Percentiles rank a stretch among this genome's conserved stretches.
Evolutionary conservation across 2,888 invertebrate species (phyloP).

Genomic region (Platycheirus rosarum): DNA sequence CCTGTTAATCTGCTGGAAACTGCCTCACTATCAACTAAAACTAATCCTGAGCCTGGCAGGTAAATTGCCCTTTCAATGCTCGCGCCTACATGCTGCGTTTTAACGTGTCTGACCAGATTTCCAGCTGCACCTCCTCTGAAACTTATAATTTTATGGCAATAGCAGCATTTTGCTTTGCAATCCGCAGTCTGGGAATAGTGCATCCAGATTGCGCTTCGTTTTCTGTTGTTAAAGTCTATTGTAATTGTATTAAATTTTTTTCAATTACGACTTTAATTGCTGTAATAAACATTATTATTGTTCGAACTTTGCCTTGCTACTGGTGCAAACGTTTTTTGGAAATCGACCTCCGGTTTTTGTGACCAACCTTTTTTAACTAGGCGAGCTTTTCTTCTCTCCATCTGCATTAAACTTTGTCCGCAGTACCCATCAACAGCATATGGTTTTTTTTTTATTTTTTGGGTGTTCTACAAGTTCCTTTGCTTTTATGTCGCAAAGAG

Average conservation of each 20-base stretch:
- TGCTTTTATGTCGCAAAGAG: conserved; percentile 19
- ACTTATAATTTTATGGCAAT: not conserved
- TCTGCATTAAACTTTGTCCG: conserved; percentile 44
- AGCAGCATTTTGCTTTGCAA: not conserved
- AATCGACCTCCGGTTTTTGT: conserved; percentile 47
- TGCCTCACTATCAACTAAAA: not conserved
- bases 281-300: too few relatives aligned
- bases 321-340: conserved; percentile 51
- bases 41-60: too few relatives aligned
- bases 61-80: too few relatives aligned
- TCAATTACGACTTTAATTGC: too few relatives aligned
- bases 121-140: not conserved
- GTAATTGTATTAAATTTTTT: not conserved
- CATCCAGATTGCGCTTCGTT: not conserved
- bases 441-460: conserved; percentile 12
- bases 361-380: conserved; percentile 59
- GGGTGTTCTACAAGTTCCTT: conserved; percentile 53
- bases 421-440: conserved; percentile 52
- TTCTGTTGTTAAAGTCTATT: not conserved
- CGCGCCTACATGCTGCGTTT: not conserved
- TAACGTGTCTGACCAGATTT: not conserved
- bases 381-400: conserved; percentile 36
- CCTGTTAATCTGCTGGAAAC: too few relatives aligned
- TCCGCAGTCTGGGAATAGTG: not conserved
- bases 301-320: conserved; percentile 52